These are phyloP conservation scores for Kryphioiulus occultus DNA, from an alignment of 2,888 invertebrate species.

Conservation along the genomic window DNA sequence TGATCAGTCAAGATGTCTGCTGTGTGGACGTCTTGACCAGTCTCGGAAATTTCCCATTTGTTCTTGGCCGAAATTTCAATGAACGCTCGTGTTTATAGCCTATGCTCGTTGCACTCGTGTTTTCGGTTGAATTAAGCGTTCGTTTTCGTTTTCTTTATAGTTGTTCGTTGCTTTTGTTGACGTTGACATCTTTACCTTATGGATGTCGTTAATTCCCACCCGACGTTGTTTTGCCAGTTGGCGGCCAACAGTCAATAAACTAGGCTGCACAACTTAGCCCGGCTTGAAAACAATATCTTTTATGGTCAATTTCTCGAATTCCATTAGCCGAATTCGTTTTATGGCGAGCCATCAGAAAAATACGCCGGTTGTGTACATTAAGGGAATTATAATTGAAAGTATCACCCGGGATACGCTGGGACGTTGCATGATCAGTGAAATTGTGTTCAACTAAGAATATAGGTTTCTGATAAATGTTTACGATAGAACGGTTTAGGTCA, in stretches of 20 bases:
- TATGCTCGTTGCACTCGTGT: not conserved
- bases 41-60: not conserved
- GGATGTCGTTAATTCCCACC: not conserved
- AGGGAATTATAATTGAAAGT: not conserved
- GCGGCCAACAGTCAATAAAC: slow-evolving; percentile 16
- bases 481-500: too few species aligned
- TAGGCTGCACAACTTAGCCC: not conserved
- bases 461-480: too few species aligned
- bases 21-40: not conserved
- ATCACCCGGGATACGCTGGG: not conserved
- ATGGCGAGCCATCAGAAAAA: not conserved
- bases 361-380: slow-evolving; percentile 16
- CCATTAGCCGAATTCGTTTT: not conserved
- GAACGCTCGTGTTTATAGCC: not conserved
- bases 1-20: slow-evolving; percentile 16
- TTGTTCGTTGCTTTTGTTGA: not conserved
- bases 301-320: slow-evolving; percentile 23
- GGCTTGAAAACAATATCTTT: slow-evolving; percentile 17
- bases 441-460: not conserved
- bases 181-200: slow-evolving; percentile 7
- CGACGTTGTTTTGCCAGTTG: not conserved
- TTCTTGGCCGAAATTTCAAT: not conserved
- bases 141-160: slow-evolving; percentile 14
- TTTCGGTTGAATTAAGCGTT: slow-evolving; percentile 15
- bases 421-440: not conserved